These are phyloP conservation scores for Exocentrus adspersus DNA, from an alignment of 2,888 invertebrate genomes.

Conservation along the genomic window DNA sequence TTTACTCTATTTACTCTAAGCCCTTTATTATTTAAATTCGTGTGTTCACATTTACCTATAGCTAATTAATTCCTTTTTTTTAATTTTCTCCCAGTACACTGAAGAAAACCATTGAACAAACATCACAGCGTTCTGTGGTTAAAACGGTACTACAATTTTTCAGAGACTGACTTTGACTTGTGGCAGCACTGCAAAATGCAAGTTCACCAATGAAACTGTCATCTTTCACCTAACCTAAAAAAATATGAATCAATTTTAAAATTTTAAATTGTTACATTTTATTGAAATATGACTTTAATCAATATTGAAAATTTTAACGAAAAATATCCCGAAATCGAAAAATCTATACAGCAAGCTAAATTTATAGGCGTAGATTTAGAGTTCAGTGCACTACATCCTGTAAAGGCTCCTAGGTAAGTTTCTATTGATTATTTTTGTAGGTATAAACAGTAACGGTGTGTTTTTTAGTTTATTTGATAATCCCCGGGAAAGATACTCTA, in stretches of 20 bases:
- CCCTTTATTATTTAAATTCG: no score
- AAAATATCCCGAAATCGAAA: conserved; percentile 67
- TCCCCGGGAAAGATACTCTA: conserved; percentile 66
- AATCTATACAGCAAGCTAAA: conserved; percentile 68
- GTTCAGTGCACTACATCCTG: conserved; percentile 70
- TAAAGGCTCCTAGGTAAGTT: conserved; percentile 51
- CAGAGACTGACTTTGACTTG: no score
- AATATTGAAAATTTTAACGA: conserved; percentile 70
- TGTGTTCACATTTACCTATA: no score
- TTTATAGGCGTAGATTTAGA: conserved; percentile 79
- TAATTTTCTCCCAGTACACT: no score
- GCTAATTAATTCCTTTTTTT: no score
- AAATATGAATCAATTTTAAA: neutral
- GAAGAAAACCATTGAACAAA: no score
- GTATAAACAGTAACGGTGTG: neutral
- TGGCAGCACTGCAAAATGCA: neutral
- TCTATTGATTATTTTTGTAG: neutral
- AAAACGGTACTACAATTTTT: no score
- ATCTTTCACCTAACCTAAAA: no score
- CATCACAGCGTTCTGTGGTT: no score
- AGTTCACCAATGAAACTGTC: no score
- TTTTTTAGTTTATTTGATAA: conserved; percentile 71
- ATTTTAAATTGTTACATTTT: neutral
- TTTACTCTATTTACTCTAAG: no score
- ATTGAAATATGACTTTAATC: conserved; percentile 70